Conservation (phyloP, 2,797 vertebrate genomes). For the Eupleurogrammus muticus region DNA sequence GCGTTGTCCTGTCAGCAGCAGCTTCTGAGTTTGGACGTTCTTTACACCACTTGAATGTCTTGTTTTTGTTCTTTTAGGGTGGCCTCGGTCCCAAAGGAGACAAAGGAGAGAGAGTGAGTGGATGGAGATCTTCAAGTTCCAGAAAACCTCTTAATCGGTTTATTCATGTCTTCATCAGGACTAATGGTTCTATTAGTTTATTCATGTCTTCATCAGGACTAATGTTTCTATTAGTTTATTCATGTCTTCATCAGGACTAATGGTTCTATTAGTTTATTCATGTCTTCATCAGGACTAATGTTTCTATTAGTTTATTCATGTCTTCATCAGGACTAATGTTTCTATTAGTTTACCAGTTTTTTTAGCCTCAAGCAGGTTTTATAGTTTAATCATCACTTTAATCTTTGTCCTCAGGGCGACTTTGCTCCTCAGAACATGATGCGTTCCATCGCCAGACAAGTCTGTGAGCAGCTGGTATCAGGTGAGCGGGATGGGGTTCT, state of each 20-base stretch:
- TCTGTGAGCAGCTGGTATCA: slow-evolving; percentile 94
- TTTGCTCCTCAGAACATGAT: slow-evolving; percentile 98
- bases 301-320: too few species aligned
- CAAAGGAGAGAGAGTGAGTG: slow-evolving; percentile 95
- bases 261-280: too few species aligned
- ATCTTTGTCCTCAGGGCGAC: slow-evolving; percentile 87
- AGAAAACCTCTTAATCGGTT: too few species aligned
- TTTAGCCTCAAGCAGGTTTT: neutral
- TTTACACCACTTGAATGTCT: neutral
- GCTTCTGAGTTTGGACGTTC: neutral
- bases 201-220: too few species aligned
- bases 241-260: too few species aligned
- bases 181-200: too few species aligned
- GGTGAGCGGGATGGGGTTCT: slow-evolving; percentile 79
- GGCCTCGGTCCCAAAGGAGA: slow-evolving; percentile 91
- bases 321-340: too few species aligned
- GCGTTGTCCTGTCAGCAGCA: neutral
- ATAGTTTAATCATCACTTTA: neutral
- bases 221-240: too few species aligned
- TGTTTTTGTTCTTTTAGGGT: slow-evolving; percentile 85
- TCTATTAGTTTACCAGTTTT: too few species aligned
- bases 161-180: too few species aligned
- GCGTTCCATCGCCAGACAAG: slow-evolving; percentile 96
- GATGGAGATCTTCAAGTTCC: too few species aligned
- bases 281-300: too few species aligned